These are phyloP conservation scores for Nasua narica DNA, from an alignment of 2,797 vertebrate genomes.

Conservation along the genomic window DNA sequence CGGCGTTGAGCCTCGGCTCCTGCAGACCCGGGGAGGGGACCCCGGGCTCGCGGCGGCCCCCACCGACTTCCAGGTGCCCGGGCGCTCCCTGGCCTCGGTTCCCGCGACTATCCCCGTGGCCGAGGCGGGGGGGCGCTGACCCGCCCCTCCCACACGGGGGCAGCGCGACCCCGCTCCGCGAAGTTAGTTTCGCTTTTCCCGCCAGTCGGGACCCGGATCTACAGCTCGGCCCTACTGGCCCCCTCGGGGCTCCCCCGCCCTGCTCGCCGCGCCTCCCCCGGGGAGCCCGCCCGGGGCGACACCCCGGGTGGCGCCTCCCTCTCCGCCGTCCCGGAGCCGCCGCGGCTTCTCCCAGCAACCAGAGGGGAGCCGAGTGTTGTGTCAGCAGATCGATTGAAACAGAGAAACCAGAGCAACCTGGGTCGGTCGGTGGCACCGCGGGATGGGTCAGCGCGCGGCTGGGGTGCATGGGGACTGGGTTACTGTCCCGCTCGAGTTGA, in stretches of 20 bases:
- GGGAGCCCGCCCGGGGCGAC: constrained; percentile 15
- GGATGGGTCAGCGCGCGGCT: not conserved
- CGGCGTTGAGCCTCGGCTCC: not conserved
- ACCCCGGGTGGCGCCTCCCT: constrained; percentile 33
- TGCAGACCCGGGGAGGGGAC: not conserved
- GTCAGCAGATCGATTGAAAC: constrained; percentile 27
- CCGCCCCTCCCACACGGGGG: not conserved
- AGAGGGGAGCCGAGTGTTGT: not conserved
- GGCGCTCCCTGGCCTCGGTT: not conserved
- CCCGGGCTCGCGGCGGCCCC: not conserved
- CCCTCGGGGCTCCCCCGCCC: not conserved
- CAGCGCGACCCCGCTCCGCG: not conserved
- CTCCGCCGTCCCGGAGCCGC: constrained; percentile 3
- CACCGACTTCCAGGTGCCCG: not conserved
- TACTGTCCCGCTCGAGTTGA: not conserved
- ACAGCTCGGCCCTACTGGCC: not conserved
- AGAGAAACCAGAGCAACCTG: not conserved
- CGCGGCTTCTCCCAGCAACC: not conserved
- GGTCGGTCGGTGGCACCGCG: not conserved
- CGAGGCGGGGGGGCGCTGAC: not conserved
- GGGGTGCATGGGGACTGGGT: not conserved
- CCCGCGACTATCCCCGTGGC: not conserved
- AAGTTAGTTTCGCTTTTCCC: constrained; percentile 70
- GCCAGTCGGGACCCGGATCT: not conserved
- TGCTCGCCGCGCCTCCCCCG: not conserved